Evolutionary conservation across 2,888 invertebrate genomes (phyloP).

Genomic region (Clivina fossor): DNA sequence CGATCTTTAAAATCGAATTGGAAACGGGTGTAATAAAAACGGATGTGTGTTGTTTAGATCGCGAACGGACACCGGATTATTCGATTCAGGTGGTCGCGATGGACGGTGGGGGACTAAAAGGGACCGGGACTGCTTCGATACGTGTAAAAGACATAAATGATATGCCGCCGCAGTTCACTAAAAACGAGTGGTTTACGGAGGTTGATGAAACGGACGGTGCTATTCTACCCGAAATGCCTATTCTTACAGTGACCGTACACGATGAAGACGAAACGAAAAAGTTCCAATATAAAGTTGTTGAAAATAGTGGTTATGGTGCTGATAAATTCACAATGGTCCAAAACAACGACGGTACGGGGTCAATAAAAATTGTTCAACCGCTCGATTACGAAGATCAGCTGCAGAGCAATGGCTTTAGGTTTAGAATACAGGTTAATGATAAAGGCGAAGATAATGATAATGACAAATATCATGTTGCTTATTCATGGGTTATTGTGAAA

Average conservation of each 20-base stretch:
- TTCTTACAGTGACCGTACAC: conserved; percentile 91
- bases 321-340: conserved; percentile 97
- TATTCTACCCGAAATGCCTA: conserved; percentile 89
- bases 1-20: conserved; percentile 94
- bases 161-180: conserved; percentile 96
- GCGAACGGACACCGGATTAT: conserved; percentile 95
- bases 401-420: conserved; percentile 93
- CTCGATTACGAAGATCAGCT: conserved; percentile 92
- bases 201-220: conserved; percentile 95
- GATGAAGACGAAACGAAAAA: conserved; percentile 96
- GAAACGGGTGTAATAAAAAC: conserved; percentile 96
- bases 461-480: conserved; percentile 96
- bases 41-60: conserved; percentile 91
- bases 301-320: conserved; percentile 92
- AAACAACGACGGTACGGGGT: conserved; percentile 94
- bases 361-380: conserved; percentile 92
- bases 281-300: conserved; percentile 93
- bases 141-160: conserved; percentile 97
- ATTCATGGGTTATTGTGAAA: conserved; percentile 92
- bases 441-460: conserved; percentile 94
- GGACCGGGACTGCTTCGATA: conserved; percentile 94
- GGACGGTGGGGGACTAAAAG: conserved; percentile 93
- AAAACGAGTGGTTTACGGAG: conserved; percentile 95
- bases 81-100: conserved; percentile 96
- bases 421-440: conserved; percentile 92